These are phyloP conservation scores for Gallirallus australis DNA, from an alignment of 2,797 vertebrate genomes.

Conservation along the genomic window DNA sequence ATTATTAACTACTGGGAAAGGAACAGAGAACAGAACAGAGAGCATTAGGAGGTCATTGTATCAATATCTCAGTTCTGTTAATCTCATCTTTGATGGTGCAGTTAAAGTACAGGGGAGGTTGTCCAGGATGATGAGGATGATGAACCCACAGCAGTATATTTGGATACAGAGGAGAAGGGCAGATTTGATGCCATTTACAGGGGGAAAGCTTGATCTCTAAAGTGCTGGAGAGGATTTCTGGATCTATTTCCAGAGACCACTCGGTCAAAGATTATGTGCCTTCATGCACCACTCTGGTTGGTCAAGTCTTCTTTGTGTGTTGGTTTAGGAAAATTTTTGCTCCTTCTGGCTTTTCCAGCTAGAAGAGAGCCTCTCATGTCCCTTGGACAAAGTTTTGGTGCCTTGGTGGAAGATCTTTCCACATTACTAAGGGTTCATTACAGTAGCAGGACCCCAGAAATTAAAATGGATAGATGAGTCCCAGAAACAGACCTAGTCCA, in stretches of 20 bases:
- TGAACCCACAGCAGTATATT: fast-evolving
- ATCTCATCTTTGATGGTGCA: background rate
- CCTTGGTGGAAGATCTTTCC: background rate
- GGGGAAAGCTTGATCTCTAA: background rate
- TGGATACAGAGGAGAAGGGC: fast-evolving
- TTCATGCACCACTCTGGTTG: background rate
- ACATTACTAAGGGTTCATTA: background rate
- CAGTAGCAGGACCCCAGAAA: background rate
- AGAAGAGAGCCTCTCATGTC: background rate
- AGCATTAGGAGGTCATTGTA: background rate
- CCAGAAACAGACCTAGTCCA: background rate
- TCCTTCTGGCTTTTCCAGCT: background rate
- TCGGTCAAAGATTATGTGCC: background rate
- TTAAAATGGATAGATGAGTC: background rate
- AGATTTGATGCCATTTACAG: background rate
- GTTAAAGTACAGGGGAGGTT: background rate
- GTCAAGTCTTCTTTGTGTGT: background rate
- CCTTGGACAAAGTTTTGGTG: background rate
- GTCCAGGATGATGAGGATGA: background rate
- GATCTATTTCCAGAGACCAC: background rate
- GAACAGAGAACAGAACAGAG: background rate
- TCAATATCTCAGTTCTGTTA: background rate
- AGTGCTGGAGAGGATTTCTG: background rate
- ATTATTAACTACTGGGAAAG: background rate
- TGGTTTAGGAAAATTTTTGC: background rate